A percentile compares a stretch with the other conserved stretches of the same genome.
Evolutionary conservation across 2,888 invertebrate genomes (phyloP).

Genomic region (Stratiomys singularior): DNA sequence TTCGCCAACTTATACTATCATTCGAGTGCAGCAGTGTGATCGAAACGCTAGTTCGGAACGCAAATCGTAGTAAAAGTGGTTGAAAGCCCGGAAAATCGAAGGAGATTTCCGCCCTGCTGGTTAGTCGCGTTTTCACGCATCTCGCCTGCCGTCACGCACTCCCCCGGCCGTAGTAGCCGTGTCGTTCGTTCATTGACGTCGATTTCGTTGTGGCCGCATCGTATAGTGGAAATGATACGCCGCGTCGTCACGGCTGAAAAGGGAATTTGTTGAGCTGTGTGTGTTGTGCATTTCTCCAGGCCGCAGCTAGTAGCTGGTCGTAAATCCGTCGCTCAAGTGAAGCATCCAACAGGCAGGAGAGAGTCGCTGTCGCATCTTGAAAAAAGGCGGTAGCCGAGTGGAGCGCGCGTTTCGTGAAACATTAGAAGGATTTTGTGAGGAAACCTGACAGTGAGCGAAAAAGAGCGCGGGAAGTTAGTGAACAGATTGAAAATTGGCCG

Average conservation of each 20-base stretch:
- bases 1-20: conserved; percentile 34
- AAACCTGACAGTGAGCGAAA: neutral
- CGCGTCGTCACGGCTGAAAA: conserved; percentile 33
- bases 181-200: conserved; percentile 39
- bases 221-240: neutral
- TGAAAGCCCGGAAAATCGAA: conserved; percentile 18
- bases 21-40: conserved; percentile 50
- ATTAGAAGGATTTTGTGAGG: neutral
- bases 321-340: too few species aligned
- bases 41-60: conserved; percentile 17
- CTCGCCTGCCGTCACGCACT: neutral
- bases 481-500: neutral
- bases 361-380: neutral
- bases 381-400: conserved; percentile 40
- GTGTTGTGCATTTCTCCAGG: conserved; percentile 22
- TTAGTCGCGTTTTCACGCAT: conserved; percentile 5
- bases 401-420: conserved; percentile 23
- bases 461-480: neutral
- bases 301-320: neutral
- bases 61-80: conserved; percentile 15
- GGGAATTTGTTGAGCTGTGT: conserved; percentile 28
- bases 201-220: neutral
- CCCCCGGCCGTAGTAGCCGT: neutral
- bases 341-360: neutral
- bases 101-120: neutral